These are phyloP conservation scores for Drosophila tanythrix DNA, from an alignment of 2,888 invertebrate genomes.

Conservation along the genomic window DNA sequence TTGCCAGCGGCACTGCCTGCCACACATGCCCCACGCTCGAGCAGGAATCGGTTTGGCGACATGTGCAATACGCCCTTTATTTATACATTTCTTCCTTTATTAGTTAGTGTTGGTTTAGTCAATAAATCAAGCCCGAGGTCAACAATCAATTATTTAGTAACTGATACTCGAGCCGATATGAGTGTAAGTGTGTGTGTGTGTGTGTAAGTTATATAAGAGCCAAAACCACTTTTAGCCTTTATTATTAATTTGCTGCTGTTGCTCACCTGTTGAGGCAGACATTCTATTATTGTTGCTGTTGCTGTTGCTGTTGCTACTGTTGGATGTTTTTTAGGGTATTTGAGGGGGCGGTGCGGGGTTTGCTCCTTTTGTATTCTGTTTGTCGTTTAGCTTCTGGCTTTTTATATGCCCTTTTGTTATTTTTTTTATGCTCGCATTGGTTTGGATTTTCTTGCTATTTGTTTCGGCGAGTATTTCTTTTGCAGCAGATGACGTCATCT, in stretches of 20 bases:
- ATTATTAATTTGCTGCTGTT: constrained; percentile 17
- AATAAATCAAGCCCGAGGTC: constrained; percentile 72
- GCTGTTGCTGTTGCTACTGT: constrained; percentile 42
- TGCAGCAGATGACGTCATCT: constrained; percentile 38
- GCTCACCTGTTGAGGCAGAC: constrained; percentile 75
- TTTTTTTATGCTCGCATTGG: constrained; percentile 12
- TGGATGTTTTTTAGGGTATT: constrained; percentile 16
- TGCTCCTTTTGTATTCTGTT: constrained; percentile 15
- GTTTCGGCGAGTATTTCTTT: background rate
- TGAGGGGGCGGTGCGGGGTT: background rate
- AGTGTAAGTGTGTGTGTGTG: background rate
- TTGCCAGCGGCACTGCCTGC: constrained; percentile 12
- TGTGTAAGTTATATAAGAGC: constrained; percentile 12
- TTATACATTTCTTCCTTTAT: background rate
- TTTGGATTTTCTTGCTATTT: constrained; percentile 1
- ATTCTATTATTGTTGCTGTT: constrained; percentile 30
- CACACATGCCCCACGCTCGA: constrained; percentile 4
- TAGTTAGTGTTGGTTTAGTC: constrained; percentile 43
- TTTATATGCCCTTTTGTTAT: constrained; percentile 23
- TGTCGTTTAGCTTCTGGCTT: constrained; percentile 27
- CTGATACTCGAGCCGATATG: constrained; percentile 29
- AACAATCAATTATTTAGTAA: constrained; percentile 67
- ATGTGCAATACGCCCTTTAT: constrained; percentile 31
- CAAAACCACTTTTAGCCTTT: constrained; percentile 8
- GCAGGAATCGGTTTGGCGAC: constrained; percentile 19